A percentile compares a stretch with the other conserved stretches of the same genome.
phyloP scores from a whole-genome alignment of 2,888 invertebrate species.

The Ellobium chinense region DNA sequence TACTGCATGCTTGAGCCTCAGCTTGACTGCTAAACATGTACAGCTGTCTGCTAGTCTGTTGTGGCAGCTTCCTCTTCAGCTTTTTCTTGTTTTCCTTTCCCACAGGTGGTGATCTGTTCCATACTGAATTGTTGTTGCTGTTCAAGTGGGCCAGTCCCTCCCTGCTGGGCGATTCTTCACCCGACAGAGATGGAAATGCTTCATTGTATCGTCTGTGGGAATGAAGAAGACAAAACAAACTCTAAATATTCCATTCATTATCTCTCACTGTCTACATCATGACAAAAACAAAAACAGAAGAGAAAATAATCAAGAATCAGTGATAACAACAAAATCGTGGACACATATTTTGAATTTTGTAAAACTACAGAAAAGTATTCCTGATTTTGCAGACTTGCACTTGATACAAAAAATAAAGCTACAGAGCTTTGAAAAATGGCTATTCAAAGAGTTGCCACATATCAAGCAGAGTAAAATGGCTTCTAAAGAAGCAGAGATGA shows the following conservation, averaged over 20 bases:
- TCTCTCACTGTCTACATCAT: neutral
- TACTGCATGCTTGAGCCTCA: constrained; percentile 33
- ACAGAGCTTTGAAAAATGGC: too few relatives aligned
- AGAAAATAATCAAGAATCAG: too few relatives aligned
- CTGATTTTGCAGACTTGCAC: too few relatives aligned
- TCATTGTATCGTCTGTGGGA: constrained; percentile 36
- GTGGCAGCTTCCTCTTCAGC: neutral
- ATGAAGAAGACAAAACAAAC: neutral
- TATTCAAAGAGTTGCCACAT: too few relatives aligned
- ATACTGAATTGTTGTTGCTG: neutral
- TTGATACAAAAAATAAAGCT: too few relatives aligned
- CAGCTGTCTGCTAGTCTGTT: neutral
- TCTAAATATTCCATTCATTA: neutral
- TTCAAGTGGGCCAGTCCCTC: neutral
- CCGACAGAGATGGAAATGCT: constrained; percentile 36
- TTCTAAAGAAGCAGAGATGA: too few relatives aligned
- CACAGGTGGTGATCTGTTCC: neutral
- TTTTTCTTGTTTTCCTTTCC: constrained; percentile 12
- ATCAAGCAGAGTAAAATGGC: too few relatives aligned
- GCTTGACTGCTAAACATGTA: constrained; percentile 6
- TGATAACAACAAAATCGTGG: too few relatives aligned
- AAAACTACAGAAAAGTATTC: too few relatives aligned
- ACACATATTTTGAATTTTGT: too few relatives aligned
- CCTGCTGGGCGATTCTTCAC: constrained; percentile 15
- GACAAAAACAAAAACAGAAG: too few relatives aligned